phyloP scores from a whole-genome alignment of 2,113 vertebrate genomes.

The Zingel zingel region DNA sequence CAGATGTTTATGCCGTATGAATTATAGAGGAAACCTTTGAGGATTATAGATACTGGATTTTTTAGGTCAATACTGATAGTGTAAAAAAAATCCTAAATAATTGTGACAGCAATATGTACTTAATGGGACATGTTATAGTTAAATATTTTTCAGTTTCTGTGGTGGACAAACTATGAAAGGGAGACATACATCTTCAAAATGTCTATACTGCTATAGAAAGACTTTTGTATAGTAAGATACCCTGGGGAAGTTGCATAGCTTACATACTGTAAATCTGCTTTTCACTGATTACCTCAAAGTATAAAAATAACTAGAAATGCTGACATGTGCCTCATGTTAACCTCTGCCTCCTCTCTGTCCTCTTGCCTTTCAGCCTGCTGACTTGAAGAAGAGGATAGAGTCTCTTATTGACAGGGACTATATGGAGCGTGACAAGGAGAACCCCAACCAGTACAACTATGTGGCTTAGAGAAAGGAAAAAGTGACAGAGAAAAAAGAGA shows the following conservation, averaged over 20 bases:
- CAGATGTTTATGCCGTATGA: background rate
- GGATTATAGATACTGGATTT: background rate
- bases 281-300: background rate
- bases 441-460: constrained; percentile 99
- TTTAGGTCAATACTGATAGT: background rate
- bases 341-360: constrained; percentile 35
- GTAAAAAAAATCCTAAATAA: background rate
- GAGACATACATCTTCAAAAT: background rate
- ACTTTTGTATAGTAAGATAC: background rate
- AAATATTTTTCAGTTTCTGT: background rate
- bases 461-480: constrained; percentile 90
- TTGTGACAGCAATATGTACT: background rate
- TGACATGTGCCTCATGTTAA: constrained; percentile 10
- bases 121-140: background rate
- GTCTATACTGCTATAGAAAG: too few relatives aligned
- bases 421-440: constrained; percentile 99
- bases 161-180: background rate
- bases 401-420: constrained; percentile 99
- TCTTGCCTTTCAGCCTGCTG: constrained; percentile 91
- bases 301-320: constrained; percentile 21
- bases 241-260: background rate
- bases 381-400: constrained; percentile 99
- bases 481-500: constrained; percentile 68
- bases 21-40: background rate
- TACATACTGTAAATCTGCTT: background rate